These are phyloP conservation scores for Leptonema lineaticorne DNA, from an alignment of 1,140 invertebrate species.

Conservation along the genomic window DNA sequence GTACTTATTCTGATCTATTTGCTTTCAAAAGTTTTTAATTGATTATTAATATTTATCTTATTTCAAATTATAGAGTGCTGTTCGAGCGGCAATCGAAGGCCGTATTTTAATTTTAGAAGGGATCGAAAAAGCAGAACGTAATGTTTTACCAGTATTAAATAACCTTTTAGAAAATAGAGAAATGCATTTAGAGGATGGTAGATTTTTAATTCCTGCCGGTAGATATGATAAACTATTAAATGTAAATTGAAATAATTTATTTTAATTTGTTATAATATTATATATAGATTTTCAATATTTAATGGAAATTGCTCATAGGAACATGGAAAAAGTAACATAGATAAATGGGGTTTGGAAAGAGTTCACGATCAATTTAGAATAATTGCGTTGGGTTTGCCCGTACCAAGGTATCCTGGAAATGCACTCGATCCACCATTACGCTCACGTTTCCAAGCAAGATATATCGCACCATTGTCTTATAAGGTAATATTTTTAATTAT, in stretches of 20 bases:
- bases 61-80: slow-evolving; percentile 69
- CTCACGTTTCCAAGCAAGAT: slow-evolving; percentile 91
- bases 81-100: slow-evolving; percentile 85
- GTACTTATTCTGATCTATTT: slow-evolving; percentile 49
- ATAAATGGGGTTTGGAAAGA: slow-evolving; percentile 82
- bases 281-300: background rate
- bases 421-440: slow-evolving; percentile 93
- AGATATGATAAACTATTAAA: slow-evolving; percentile 89
- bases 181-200: slow-evolving; percentile 97
- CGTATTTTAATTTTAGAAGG: slow-evolving; percentile 92
- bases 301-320: slow-evolving; percentile 57
- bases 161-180: slow-evolving; percentile 98
- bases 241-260: slow-evolving; percentile 58
- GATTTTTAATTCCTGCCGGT: slow-evolving; percentile 84
- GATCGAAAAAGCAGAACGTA: slow-evolving; percentile 96
- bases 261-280: background rate
- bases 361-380: slow-evolving; percentile 91
- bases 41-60: slow-evolving; percentile 1
- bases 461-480: slow-evolving; percentile 67
- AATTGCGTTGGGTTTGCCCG: slow-evolving; percentile 85
- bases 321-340: slow-evolving; percentile 75
- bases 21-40: background rate
- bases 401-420: slow-evolving; percentile 88
- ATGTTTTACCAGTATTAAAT: slow-evolving; percentile 96
- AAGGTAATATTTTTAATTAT: slow-evolving; percentile 55